A percentile compares a stretch with the other conserved stretches of the same genome.
phyloP scores from a whole-genome alignment of 1,140 invertebrate genomes.

The Phthorimaea operculella region DNA sequence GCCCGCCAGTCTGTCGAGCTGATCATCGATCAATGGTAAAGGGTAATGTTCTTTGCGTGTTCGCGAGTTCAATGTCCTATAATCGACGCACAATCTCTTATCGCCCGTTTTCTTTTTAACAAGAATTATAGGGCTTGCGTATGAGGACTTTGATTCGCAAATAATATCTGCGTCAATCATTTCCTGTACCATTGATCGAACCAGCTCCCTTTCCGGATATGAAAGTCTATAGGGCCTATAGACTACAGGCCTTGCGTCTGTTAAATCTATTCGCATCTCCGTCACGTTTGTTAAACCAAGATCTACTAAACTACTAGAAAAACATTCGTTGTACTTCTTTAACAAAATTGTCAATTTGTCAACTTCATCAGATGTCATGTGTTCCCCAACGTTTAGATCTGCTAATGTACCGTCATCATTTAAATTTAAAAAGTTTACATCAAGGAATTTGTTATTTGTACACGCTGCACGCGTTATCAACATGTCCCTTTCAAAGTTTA shows the following conservation, averaged over 20 bases:
- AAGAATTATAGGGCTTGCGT: conserved; percentile 2
- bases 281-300: background rate
- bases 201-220: conserved; percentile 1
- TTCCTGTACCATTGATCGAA: conserved; percentile 12
- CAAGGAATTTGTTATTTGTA: background rate
- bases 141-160: conserved; percentile 3
- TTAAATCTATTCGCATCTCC: background rate
- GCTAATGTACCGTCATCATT: background rate
- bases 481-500: background rate
- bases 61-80: conserved; percentile 47
- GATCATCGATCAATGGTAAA: conserved; percentile 63
- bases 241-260: background rate
- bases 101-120: conserved; percentile 8
- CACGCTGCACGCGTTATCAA: background rate
- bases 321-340: background rate
- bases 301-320: background rate
- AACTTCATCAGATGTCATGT: background rate
- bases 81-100: conserved; percentile 54
- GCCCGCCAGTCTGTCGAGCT: conserved; percentile 37
- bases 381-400: background rate
- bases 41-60: conserved; percentile 53
- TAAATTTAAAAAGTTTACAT: background rate
- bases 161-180: conserved; percentile 7
- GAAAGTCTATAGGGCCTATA: background rate
- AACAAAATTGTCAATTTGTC: background rate